Evolutionary conservation across 2,113 vertebrate species (phyloP).

Genomic region (Neogobius melanostomus): DNA sequence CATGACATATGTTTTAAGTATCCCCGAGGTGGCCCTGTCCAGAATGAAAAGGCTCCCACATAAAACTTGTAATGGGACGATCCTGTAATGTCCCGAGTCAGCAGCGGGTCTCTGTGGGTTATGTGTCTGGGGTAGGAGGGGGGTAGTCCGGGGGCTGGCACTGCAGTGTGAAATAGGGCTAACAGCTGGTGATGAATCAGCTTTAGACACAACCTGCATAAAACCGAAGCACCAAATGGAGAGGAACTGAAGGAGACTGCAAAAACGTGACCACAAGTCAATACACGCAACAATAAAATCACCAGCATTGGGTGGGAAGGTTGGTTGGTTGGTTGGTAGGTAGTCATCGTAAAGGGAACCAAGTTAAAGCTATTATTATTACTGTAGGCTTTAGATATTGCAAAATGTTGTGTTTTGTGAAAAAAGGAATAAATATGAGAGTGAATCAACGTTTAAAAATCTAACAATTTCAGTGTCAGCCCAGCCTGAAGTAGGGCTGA

Average conservation of each 20-base stretch:
- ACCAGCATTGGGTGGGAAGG: not conserved
- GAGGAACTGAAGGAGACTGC: conserved; percentile 71
- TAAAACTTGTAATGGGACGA: conserved; percentile 52
- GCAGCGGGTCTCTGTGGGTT: conserved; percentile 36
- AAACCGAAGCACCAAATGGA: conserved; percentile 74
- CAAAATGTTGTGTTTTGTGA: not conserved
- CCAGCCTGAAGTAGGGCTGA: no score
- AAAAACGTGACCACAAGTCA: conserved; percentile 25
- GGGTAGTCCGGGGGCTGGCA: conserved; percentile 41
- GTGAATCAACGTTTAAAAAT: no score
- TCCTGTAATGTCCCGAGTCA: conserved; percentile 44
- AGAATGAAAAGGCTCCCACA: conserved; percentile 49
- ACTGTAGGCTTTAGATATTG: not conserved
- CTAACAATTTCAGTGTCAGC: no score
- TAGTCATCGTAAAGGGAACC: not conserved
- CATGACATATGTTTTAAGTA: conserved; percentile 40
- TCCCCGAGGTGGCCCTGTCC: conserved; percentile 52
- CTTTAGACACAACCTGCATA: conserved; percentile 68
- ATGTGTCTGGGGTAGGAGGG: conserved; percentile 10
- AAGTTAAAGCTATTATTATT: not conserved
- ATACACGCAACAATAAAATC: not conserved
- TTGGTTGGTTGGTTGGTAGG: not conserved
- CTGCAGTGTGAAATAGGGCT: conserved; percentile 62
- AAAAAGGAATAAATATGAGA: not conserved
- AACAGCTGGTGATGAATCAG: conserved; percentile 69